These are phyloP conservation scores for Eidolon dupreanum DNA, from an alignment of 2,797 vertebrate species.

Conservation along the genomic window DNA sequence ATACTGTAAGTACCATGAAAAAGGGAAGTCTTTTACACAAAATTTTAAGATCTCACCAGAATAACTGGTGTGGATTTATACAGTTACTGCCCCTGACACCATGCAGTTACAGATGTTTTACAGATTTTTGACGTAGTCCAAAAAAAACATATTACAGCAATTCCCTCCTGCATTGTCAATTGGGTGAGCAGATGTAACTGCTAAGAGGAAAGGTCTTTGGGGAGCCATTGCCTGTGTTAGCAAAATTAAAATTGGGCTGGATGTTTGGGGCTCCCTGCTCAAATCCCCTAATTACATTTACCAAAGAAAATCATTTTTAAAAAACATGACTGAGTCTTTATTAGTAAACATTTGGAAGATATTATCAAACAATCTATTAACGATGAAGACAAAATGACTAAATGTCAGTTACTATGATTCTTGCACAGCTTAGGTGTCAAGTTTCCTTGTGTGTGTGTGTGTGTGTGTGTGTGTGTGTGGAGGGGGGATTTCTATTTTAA, in stretches of 20 bases:
- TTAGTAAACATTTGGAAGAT: slow-evolving; percentile 51
- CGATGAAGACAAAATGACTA: slow-evolving; percentile 55
- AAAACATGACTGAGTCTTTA: slow-evolving; percentile 43
- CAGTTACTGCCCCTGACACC: slow-evolving; percentile 29
- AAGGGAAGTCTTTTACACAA: slow-evolving; percentile 9
- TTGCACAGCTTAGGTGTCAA: background rate
- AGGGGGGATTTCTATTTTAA: background rate
- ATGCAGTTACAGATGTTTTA: slow-evolving; percentile 57
- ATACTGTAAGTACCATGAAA: background rate
- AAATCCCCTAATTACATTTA: slow-evolving; percentile 64
- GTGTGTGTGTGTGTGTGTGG: background rate
- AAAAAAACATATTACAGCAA: slow-evolving; percentile 71
- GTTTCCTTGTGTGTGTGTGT: background rate
- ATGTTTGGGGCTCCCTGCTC: slow-evolving; percentile 11
- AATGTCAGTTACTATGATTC: background rate
- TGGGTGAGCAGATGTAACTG: slow-evolving; percentile 70
- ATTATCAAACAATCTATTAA: slow-evolving; percentile 20
- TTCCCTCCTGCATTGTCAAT: slow-evolving; percentile 26
- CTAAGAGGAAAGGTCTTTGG: slow-evolving; percentile 55
- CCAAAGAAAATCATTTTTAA: slow-evolving; percentile 47
- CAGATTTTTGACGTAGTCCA: slow-evolving; percentile 72
- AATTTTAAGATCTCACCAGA: background rate
- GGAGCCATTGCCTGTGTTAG: slow-evolving; percentile 50
- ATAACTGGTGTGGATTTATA: slow-evolving; percentile 15
- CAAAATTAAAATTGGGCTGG: slow-evolving; percentile 56